Evolutionary conservation across 1,140 invertebrate species (phyloP).

Genomic region (Mya arenaria): DNA sequence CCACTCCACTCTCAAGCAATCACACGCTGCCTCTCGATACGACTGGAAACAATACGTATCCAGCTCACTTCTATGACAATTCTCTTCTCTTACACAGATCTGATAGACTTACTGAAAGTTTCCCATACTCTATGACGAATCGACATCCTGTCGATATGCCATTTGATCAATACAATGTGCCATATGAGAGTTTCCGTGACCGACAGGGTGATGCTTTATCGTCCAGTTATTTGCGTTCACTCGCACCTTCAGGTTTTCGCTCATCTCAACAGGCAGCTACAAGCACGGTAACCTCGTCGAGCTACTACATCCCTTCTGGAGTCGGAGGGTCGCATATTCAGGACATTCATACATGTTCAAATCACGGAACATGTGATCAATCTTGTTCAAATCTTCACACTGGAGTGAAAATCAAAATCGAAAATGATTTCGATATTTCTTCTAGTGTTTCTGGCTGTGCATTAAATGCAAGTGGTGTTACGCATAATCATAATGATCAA

Average conservation of each 20-base stretch:
- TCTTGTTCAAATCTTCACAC: background rate
- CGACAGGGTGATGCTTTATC: conserved; percentile 63
- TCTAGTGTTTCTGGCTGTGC: background rate
- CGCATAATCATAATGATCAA: too few relatives aligned
- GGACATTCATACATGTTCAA: conserved; percentile 30
- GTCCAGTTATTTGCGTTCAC: conserved; percentile 71
- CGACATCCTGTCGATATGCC: conserved; percentile 50
- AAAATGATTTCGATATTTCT: conserved; percentile 63
- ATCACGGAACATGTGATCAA: conserved; percentile 4
- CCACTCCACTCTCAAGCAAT: conserved; percentile 8
- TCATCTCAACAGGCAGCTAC: conserved; percentile 67
- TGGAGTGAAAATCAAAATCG: conserved; percentile 70
- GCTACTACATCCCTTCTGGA: conserved; percentile 61
- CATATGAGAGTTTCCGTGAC: conserved; percentile 52
- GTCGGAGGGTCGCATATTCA: conserved; percentile 45
- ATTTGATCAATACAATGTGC: conserved; percentile 61
- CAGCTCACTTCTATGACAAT: conserved; percentile 49
- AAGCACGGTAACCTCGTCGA: conserved; percentile 69
- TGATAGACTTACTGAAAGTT: conserved; percentile 46
- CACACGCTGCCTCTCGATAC: conserved; percentile 10
- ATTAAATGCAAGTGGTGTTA: background rate
- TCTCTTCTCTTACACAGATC: conserved; percentile 57
- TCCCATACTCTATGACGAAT: conserved; percentile 24
- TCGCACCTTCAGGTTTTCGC: conserved; percentile 72
- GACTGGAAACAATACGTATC: conserved; percentile 1